Conservation (phyloP, 2,888 invertebrate species). For the Rhagonycha lutea region DNA sequence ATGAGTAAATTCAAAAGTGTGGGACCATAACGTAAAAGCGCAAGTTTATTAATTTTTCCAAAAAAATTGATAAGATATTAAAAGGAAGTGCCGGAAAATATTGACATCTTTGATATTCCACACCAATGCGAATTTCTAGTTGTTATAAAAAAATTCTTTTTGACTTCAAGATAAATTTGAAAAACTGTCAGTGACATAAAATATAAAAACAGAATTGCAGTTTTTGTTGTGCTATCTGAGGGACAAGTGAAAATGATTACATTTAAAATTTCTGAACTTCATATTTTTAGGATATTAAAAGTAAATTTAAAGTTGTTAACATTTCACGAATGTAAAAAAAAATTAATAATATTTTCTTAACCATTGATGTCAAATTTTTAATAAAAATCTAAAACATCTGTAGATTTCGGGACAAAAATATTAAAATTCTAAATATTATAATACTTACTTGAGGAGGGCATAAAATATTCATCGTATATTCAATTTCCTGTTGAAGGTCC, state of each 20-base stretch:
- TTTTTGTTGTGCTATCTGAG: background rate
- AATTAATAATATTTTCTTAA: background rate
- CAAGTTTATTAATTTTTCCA: too few species aligned
- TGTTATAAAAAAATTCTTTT: background rate
- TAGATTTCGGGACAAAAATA: background rate
- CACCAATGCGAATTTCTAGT: background rate
- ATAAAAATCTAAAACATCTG: background rate
- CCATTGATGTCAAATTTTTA: background rate
- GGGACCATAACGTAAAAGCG: too few species aligned
- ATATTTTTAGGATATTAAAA: background rate
- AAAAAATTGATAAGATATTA: background rate
- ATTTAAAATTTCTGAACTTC: background rate
- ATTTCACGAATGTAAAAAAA: background rate
- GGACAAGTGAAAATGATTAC: background rate
- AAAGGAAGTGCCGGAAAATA: background rate
- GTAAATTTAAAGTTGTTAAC: background rate
- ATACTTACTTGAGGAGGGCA: constrained; percentile 72
- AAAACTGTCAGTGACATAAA: background rate
- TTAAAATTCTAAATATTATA: background rate
- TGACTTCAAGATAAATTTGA: background rate
- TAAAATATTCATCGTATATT: constrained; percentile 83
- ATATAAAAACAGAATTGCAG: background rate
- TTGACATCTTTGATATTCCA: background rate
- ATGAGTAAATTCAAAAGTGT: too few species aligned
- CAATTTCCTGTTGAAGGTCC: constrained; percentile 79